Conservation (phyloP, 2,888 invertebrate species). For the Epiblema foenella region DNA sequence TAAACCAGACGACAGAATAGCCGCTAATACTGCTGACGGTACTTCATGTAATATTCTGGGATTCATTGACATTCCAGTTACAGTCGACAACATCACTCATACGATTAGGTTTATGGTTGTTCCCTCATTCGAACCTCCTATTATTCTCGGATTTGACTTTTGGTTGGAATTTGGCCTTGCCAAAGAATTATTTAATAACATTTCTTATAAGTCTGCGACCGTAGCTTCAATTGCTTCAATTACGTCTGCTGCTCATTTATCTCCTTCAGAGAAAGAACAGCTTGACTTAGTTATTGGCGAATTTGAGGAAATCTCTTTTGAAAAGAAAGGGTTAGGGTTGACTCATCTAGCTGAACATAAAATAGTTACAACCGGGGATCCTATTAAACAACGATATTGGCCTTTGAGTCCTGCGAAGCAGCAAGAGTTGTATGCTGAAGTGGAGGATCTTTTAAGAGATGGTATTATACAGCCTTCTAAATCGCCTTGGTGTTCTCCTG, state of each 20-base stretch:
- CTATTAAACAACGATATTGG: constrained; percentile 16
- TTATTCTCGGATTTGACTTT: constrained; percentile 24
- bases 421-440: constrained; percentile 12
- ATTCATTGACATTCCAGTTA: constrained; percentile 7
- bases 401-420: constrained; percentile 16
- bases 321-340: constrained; percentile 14
- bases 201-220: neutral
- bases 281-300: neutral
- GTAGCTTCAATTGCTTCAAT: neutral
- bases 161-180: constrained; percentile 19
- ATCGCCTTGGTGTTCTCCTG: constrained; percentile 16
- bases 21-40: constrained; percentile 21
- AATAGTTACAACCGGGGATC: neutral
- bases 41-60: neutral
- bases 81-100: neutral
- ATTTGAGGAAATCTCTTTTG: constrained; percentile 12
- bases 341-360: constrained; percentile 18
- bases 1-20: too few species aligned
- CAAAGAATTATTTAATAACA: constrained; percentile 14
- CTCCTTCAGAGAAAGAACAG: neutral
- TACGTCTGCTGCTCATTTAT: constrained; percentile 9
- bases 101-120: constrained; percentile 2
- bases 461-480: constrained; percentile 18
- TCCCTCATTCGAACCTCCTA: constrained; percentile 20
- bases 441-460: neutral